Evolutionary conservation across 2,888 invertebrate genomes (phyloP), one percentile per base, ranked within the genome.

Genomic region (Oscheius myriophilus): DNA sequence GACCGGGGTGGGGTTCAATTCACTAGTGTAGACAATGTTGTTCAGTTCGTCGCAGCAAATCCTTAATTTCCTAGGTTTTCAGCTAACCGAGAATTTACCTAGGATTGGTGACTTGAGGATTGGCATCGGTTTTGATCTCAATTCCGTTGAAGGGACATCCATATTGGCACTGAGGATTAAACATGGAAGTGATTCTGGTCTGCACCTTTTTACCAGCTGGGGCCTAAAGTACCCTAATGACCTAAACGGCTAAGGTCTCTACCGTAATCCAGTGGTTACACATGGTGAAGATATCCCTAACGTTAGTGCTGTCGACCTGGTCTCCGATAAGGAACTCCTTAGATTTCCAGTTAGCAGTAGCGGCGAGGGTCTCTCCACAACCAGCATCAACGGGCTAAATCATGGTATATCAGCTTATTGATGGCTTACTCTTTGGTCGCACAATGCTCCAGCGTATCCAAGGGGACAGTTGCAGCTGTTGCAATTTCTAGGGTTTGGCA

Each of bases 381-480:
- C 73, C 78, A 58, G 58, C 6, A 11, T n/a, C 21, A 21, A 11
- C 11, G 3, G 61, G 61, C 57, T 61, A 26, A 46, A 43, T 43
- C 14, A 7, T 16, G 39, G 21, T 45, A 21, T 63, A 39, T 26
- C 9, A 1, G 18, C 16, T 23, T 39, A 45, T 18, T 25, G 23
- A 14, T 14, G 23, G 46, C 61, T 58, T 25, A 79, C 79, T 51
- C 76, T 49, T 42, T 74, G 68, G 42, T 74, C 68, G 66, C 80
- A 79, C 12, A 71, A 46, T 23, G 46, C 39, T 23, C 81, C 81
- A 9, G 78, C 82, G 59, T 81, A 84, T 43, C 84, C 84, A 12
- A 75, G 70, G 11, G 84, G 84, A 65, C 84, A 84, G 45, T 82
- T 76, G 62, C 84, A 84, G 26, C 33, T 61, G 25, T 57, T 42